Evolutionary conservation across 2,797 vertebrate genomes (phyloP).

Genomic region (Molossus alvarezi): DNA sequence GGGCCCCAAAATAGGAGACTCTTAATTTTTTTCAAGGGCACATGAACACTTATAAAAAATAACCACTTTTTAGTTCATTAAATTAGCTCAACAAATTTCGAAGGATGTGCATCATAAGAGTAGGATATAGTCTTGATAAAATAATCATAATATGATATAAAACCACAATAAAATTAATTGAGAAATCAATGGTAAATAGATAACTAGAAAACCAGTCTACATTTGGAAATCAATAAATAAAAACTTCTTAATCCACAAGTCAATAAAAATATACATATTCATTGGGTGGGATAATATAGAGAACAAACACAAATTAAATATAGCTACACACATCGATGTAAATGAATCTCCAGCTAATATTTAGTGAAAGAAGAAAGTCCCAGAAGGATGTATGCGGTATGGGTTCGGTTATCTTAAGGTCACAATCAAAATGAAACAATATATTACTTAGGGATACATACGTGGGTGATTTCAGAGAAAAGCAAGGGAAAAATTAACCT

Average conservation of each 20-base stretch:
- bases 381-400: neutral
- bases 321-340: neutral
- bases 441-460: neutral
- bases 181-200: neutral
- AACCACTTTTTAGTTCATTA: neutral
- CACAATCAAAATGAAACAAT: neutral
- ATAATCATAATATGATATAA: neutral
- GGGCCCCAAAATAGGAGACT: neutral
- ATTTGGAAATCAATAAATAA: neutral
- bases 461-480: neutral
- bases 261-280: neutral
- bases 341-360: neutral
- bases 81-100: neutral
- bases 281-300: neutral
- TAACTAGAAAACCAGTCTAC: neutral
- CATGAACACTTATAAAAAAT: neutral
- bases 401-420: neutral
- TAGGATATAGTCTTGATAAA: neutral
- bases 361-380: neutral
- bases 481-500: neutral
- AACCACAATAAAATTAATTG: conserved; percentile 11
- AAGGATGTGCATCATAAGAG: neutral
- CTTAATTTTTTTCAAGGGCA: neutral
- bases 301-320: conserved; percentile 13
- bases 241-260: neutral